These are phyloP conservation scores for Macrobrachium nipponense DNA, from an alignment of 1,140 invertebrate species.

Conservation along the genomic window DNA sequence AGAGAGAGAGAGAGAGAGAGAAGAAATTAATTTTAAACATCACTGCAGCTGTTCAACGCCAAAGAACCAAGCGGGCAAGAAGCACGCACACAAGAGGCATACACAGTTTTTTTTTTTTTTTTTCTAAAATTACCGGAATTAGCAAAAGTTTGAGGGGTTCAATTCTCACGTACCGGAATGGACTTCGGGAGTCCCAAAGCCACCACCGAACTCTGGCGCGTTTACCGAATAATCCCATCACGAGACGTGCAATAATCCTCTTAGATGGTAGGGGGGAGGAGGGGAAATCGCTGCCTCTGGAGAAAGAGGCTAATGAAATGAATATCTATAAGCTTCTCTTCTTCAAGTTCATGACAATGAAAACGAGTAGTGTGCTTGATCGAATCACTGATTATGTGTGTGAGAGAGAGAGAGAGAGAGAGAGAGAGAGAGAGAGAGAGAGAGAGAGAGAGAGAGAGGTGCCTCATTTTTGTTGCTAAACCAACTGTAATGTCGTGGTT, in stretches of 20 bases:
- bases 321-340: background rate
- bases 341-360: background rate
- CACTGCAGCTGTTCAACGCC: background rate
- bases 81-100: too few species aligned
- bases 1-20: background rate
- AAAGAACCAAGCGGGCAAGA: too few species aligned
- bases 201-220: too few species aligned
- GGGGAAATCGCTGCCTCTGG: background rate
- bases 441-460: background rate
- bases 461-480: too few species aligned
- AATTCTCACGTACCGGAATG: too few species aligned
- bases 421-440: slow-evolving; percentile 4
- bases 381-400: background rate
- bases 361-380: background rate
- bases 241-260: too few species aligned
- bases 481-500: background rate
- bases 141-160: too few species aligned
- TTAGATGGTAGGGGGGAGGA: too few species aligned
- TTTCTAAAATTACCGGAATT: too few species aligned
- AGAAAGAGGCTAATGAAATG: background rate
- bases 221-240: too few species aligned
- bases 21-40: background rate
- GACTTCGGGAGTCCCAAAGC: too few species aligned
- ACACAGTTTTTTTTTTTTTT: too few species aligned
- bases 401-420: background rate